Evolutionary conservation across 2,888 invertebrate species (phyloP), one percentile per base, ranked within the genome.

Genomic region (Leptopilina myrica): DNA sequence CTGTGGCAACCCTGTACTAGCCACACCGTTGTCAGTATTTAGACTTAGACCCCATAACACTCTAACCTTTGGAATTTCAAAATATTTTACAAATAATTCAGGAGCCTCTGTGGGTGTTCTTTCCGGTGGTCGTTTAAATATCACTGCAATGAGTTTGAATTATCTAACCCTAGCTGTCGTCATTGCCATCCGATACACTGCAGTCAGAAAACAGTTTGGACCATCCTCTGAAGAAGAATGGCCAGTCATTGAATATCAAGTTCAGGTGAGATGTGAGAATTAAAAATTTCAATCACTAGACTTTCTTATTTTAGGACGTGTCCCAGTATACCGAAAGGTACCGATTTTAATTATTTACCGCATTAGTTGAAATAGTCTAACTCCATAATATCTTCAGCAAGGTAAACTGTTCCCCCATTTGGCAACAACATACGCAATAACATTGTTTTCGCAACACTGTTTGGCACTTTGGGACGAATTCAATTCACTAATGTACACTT

Each of bases 221-320:
- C 95, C 97, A 0, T 94, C 95, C 5, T 93, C 93, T 14, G 90
- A 92, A 3, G 94, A 94, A 77, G 98, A 99, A 91, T 93, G 95
- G 82, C 95, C 98, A 0, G 96, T 99, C 1, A 92, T 99, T 84
- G 98, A 98, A 90, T 99, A 99, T 91, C 98, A 98, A 90, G 94
- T 97, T 64, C 97, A 97, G 92, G 96, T 95, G 90, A 46, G 56
- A 64, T n/a, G n/a, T n/a, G n/a, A 43, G 20, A 20, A 20, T n/a
- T n/a, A n/a, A n/a, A n/a, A n/a, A n/a, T n/a, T n/a, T n/a, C n/a
- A n/a, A n/a, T n/a, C n/a, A n/a, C n/a, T n/a, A n/a, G n/a, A n/a
- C n/a, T n/a, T n/a, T n/a, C n/a, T n/a, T n/a, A n/a, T n/a, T n/a
- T n/a, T n/a, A 20, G 20, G 20, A 20, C 20, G 20, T 20, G 20